Base-by-base conservation (phyloP, 2,797 vertebrate species). In the Hippocampus kuda region DNA sequence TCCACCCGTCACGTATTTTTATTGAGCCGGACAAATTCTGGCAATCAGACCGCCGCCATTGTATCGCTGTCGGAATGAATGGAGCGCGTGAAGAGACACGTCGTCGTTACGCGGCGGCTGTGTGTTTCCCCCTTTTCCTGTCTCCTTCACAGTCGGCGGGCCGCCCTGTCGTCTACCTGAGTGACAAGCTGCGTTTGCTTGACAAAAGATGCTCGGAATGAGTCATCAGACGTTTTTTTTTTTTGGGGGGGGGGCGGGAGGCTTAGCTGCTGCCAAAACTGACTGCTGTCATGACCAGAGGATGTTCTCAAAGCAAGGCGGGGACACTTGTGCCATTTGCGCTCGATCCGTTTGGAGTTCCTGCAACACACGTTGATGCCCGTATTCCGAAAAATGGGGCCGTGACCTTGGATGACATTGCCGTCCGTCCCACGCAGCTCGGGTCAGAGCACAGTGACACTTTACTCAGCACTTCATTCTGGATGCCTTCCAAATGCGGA, bases 11-110 rank as follows among this genome's bases (percentile, higher is more conserved):
- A 15, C 18, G 7, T 34, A 20, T 61, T 61, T 61, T 80, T 69
- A 81, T 53, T 61, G 81, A 83, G 71, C 79, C 53, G 80, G 83
- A 81, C 80, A 84, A 78, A 86, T 86, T 85, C 83, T 81, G 77
- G 76, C 77, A 82, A 81, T 80, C 78, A 81, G 81, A 84, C 81
- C 80, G 69, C 64, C 41, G 4, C 79, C 72, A 77, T 85, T 89
- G 84, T 88, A 73, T 65, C 56, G 68, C 77, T 86, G 86, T 87
- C 84, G 65, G 71, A 76, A 75, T 77, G 83, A 84, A 81, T 75
- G 70, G 77, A 77, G 70, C 51, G 75, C 67, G 56, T 61, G 73
- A 64, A 75, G 75, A 82, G 84, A 85, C 81, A 72, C 74, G 70
- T 78, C 74, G 74, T 71, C 75, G 79, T 83, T 84, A 83, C 81